Evolutionary conservation across 2,888 invertebrate species (phyloP).

Genomic region (Agrenia bidenticulata): DNA sequence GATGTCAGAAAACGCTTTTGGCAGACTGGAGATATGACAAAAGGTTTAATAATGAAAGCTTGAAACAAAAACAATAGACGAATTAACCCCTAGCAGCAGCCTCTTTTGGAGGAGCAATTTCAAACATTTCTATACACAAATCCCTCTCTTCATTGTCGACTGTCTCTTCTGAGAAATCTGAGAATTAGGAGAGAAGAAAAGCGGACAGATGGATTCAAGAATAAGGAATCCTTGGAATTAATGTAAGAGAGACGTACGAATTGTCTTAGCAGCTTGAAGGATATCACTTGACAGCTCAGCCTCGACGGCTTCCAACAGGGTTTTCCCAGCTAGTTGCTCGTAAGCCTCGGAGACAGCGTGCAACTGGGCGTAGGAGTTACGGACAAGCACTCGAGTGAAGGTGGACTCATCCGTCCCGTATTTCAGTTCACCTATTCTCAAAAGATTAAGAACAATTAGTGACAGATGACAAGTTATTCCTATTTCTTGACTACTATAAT

Average conservation of each 20-base stretch:
- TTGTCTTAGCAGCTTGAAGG: constrained; percentile 50
- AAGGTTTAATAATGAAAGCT: not conserved
- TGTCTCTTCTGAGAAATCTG: not conserved
- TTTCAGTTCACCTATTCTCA: constrained; percentile 53
- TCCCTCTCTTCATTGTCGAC: too few species aligned
- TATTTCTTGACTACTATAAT: too few species aligned
- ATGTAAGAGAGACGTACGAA: constrained; percentile 34
- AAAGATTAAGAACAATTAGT: not conserved
- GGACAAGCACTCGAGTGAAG: constrained; percentile 56
- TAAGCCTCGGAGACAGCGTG: constrained; percentile 48
- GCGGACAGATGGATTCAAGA: not conserved
- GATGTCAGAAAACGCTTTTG: too few species aligned
- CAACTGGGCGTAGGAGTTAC: constrained; percentile 58
- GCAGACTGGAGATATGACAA: too few species aligned
- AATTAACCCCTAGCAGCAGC: constrained; percentile 7
- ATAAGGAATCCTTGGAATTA: not conserved
- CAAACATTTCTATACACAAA: too few species aligned
- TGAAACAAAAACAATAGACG: constrained; percentile 11
- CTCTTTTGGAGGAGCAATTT: too few species aligned
- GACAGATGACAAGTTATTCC: too few species aligned
- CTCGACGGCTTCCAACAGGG: constrained; percentile 46
- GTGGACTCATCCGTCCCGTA: constrained; percentile 56
- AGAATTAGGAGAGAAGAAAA: not conserved
- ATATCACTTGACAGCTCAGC: constrained; percentile 49
- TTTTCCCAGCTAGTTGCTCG: constrained; percentile 45